Conservation (phyloP, 2,888 invertebrate species). For the Elegia similella region DNA sequence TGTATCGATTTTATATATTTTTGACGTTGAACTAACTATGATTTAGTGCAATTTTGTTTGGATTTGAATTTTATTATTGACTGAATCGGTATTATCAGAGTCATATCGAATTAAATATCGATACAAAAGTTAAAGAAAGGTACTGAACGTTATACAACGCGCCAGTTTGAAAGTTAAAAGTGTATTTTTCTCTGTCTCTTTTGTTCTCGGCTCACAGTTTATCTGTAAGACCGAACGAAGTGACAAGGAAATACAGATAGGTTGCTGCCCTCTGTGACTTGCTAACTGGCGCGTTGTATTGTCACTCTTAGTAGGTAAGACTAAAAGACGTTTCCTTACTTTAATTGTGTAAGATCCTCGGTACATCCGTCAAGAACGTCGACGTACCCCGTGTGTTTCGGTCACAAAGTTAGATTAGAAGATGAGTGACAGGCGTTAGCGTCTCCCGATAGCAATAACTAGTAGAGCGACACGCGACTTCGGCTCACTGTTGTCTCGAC, state of each 20-base stretch:
- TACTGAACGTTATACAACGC: neutral
- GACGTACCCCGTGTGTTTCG: conserved; percentile 11
- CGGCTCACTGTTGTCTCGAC: neutral
- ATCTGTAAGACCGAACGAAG: too few species aligned
- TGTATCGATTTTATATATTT: neutral
- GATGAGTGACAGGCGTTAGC: conserved; percentile 25
- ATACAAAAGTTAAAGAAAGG: neutral
- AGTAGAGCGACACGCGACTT: conserved; percentile 12
- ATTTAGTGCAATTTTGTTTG: neutral
- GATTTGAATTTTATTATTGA: conserved; percentile 1
- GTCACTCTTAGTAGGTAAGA: neutral
- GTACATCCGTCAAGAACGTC: neutral
- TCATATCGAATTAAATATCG: neutral
- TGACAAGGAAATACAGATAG: too few species aligned
- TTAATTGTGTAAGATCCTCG: neutral
- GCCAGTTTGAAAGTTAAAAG: neutral
- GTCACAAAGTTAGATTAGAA: conserved; percentile 26
- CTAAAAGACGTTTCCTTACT: neutral
- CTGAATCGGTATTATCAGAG: conserved; percentile 1
- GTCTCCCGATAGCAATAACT: conserved; percentile 25
- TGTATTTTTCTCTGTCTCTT: neutral
- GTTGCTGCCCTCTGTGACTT: neutral
- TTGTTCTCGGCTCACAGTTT: too few species aligned
- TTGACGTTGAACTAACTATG: neutral
- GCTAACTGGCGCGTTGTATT: neutral